Evolutionary conservation across 2,888 invertebrate species (phyloP), one percentile per base, ranked within the genome.

Genomic region (Alitta virens): DNA sequence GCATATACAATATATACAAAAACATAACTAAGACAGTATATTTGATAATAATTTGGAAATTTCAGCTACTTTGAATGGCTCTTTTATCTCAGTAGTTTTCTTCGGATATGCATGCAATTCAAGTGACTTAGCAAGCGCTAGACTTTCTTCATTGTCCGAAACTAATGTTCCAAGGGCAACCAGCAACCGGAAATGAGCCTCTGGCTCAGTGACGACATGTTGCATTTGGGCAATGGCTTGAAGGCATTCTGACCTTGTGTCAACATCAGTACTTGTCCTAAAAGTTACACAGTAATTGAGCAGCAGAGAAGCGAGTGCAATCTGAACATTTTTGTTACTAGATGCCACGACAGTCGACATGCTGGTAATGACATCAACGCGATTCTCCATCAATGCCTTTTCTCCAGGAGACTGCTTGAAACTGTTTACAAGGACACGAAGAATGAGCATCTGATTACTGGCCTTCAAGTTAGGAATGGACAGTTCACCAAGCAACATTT

Each of bases 121-220:
- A 43, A 82, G 66, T 12, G 78, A 78, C 49, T 77, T 64, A 53
- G 78, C 73, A 54, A 79, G 60, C 27, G 70, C 76, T 49, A 69
- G 68, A 27, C 72, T 61, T 23, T 72, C 71, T 12, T 74, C 73
- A 65, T 82, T 82, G 18, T 75, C 77, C 65, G 75, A 73, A 56
- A 85, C 72, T 18, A 92, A 78, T 0, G 91, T 92, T 53, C 92
- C 92, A 33, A 92, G 81, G 0, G 89, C 89, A 21, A 93, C 90
- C 21, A 93, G 85, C 25, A 86, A 84, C 76, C 93, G 87, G 82
- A 88, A 91, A 63, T 88, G 86, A 0, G 91, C 91, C 78, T 92
- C 92, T 1, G 86, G 82, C 72, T 91, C 90, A 0, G 84, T 82
- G 55, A 89, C 77, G 46, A 88, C 78, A 65, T 84, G 85, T 14